phyloP scores from a whole-genome alignment of 2,113 vertebrate genomes.

The Cebidichthys violaceus region DNA sequence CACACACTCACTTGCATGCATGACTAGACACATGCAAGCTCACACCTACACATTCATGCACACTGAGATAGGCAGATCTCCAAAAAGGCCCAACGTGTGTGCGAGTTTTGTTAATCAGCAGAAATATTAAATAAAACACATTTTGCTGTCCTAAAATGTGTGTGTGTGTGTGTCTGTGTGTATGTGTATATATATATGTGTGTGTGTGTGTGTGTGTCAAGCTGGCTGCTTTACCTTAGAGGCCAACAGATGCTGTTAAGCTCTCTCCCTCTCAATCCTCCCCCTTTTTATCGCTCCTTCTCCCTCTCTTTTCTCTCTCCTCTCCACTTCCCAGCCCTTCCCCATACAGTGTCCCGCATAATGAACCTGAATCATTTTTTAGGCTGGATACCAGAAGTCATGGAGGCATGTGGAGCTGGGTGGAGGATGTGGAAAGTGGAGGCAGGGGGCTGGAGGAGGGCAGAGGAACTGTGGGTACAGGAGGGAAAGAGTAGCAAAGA shows the following conservation, averaged over 20 bases:
- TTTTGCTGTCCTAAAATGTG: slow-evolving; percentile 2
- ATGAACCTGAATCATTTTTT: slow-evolving; percentile 73
- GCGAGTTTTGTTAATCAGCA: slow-evolving; percentile 22
- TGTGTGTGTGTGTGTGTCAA: slow-evolving; percentile 7
- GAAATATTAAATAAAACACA: slow-evolving; percentile 2
- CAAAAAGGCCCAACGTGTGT: background rate
- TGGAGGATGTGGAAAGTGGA: slow-evolving; percentile 12
- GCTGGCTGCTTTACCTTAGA: slow-evolving; percentile 47
- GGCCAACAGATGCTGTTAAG: slow-evolving; percentile 70
- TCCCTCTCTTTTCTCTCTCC: slow-evolving; percentile 12
- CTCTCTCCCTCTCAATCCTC: slow-evolving; percentile 15
- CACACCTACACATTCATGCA: slow-evolving; percentile 14
- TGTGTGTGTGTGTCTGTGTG: background rate
- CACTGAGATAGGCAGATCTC: slow-evolving; percentile 27
- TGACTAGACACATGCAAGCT: slow-evolving; percentile 18
- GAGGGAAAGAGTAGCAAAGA: background rate
- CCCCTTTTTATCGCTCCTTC: slow-evolving; percentile 25
- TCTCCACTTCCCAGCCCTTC: slow-evolving; percentile 19
- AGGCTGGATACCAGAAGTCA: slow-evolving; percentile 58
- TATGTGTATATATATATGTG: background rate
- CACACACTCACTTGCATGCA: slow-evolving; percentile 40
- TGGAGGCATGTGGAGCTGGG: slow-evolving; percentile 36
- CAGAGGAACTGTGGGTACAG: background rate
- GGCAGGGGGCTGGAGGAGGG: background rate
- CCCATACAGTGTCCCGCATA: slow-evolving; percentile 62